Base-by-base conservation (phyloP, 2,113 vertebrate species). In the Psittacula cyanocephala region DNA sequence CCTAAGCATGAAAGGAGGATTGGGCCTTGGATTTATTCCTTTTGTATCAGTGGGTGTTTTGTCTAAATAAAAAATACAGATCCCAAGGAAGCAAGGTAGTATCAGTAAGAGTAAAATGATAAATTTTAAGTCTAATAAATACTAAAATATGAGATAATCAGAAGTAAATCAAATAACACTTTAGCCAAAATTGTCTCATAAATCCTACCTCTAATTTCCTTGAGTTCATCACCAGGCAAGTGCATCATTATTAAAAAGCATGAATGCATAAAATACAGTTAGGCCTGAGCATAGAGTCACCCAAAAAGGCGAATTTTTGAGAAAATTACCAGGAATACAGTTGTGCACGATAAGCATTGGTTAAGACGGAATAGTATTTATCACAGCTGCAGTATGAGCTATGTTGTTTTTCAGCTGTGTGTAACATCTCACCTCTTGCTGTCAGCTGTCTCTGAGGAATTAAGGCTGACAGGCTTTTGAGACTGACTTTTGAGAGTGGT, bases 91-190 rank as follows among this genome's bases (percentile, higher is more conserved):
- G 25, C 27, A 72, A 65, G 15, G 57, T 65, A 37, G 22, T 71
- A 33, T 35, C 47, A 70, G 41, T 85, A 80, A 55, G 47, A 86
- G 78, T 27, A 53, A 67, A 78, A 60, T 33, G 17, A 82, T 23
- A 65, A 65, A 37, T 69, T 31, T 57, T 39, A 74, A 87, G 70
- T 91, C 90, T 79, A 37, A 47, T 57, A 86, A 67, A 79, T 94
- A 50, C 4, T 46, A 3, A 95, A 92, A 53, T 88, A 94, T 41
- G 19, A 88, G 85, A 91, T 96, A 75, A 68, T 79, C 81, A 92
- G 68, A 96, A 95, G 76, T 90, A 96, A 97, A 96, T 96, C 23
- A 96, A 96, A 88, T 52, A 84, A 65, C 11, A 55, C 64, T 33
- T 6, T 81, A 70, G 29, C 14, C 33, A 81, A 64, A 89, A 67